These are phyloP conservation scores for Lithobates pipiens DNA, from an alignment of 2,797 vertebrate species.

Conservation along the genomic window DNA sequence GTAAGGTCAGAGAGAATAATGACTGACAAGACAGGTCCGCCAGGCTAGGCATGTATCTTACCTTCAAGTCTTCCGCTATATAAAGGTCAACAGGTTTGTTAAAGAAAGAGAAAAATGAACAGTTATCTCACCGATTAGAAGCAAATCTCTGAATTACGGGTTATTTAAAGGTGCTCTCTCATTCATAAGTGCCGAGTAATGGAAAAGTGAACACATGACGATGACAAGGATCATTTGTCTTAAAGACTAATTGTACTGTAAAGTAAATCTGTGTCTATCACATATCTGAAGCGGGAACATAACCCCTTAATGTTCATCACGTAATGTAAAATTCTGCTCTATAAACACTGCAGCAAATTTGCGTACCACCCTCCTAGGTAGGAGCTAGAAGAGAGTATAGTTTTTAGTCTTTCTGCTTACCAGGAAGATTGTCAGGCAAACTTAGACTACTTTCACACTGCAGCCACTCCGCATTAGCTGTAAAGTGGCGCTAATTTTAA, in stretches of 20 bases:
- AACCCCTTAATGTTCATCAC: too few species aligned
- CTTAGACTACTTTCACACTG: too few species aligned
- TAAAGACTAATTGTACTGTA: constrained; percentile 5
- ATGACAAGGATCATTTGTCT: constrained; percentile 35
- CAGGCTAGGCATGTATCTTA: constrained; percentile 61
- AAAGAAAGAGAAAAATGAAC: constrained; percentile 63
- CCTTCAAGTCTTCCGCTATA: constrained; percentile 57
- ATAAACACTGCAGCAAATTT: too few species aligned
- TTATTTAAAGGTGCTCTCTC: constrained; percentile 24
- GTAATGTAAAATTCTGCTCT: too few species aligned
- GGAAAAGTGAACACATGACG: constrained; percentile 19
- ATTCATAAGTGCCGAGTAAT: constrained; percentile 21
- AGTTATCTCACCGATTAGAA: constrained; percentile 56
- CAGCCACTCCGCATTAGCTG: too few species aligned
- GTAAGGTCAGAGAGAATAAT: constrained; percentile 74
- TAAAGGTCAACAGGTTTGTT: constrained; percentile 63
- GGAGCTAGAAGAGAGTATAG: too few species aligned
- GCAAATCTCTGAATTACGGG: constrained; percentile 42
- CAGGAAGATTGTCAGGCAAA: too few species aligned
- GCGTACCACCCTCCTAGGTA: too few species aligned
- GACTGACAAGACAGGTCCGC: constrained; percentile 67
- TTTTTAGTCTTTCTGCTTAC: too few species aligned
- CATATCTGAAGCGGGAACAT: not conserved
- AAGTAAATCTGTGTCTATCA: not conserved
- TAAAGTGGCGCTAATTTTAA: too few species aligned